Evolutionary conservation across 2,888 invertebrate species (phyloP).

Genomic region (Ochropacha duplaris): DNA sequence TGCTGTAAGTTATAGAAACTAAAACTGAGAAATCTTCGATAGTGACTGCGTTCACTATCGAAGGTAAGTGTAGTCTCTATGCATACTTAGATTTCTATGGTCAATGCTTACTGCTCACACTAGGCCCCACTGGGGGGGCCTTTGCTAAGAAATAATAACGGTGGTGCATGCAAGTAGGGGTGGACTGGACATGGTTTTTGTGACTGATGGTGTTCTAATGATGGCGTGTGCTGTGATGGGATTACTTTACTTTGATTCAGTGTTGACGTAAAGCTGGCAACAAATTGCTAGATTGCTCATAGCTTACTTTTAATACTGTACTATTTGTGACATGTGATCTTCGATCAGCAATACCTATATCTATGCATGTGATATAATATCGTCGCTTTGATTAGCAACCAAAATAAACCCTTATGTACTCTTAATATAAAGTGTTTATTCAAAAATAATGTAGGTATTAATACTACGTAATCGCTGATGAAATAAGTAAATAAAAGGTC

Average conservation of each 20-base stretch:
- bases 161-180: slow-evolving; percentile 67
- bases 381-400: too few relatives aligned
- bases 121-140: slow-evolving; percentile 26
- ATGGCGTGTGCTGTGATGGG: slow-evolving; percentile 18
- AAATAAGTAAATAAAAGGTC: too few relatives aligned
- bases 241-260: not conserved
- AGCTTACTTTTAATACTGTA: not conserved
- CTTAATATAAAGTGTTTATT: too few relatives aligned
- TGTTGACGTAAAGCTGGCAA: not conserved
- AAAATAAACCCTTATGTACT: too few relatives aligned
- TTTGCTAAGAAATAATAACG: slow-evolving; percentile 79
- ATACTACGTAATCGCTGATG: too few relatives aligned
- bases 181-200: slow-evolving; percentile 50
- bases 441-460: too few relatives aligned
- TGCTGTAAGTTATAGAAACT: too few relatives aligned
- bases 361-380: too few relatives aligned
- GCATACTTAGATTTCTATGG: not conserved
- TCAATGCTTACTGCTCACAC: not conserved
- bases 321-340: not conserved
- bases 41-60: too few relatives aligned
- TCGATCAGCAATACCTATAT: too few relatives aligned
- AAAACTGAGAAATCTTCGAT: too few relatives aligned
- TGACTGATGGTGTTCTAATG: slow-evolving; percentile 50
- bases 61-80: not conserved
- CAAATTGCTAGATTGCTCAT: not conserved